Evolutionary conservation across 2,113 vertebrate species (phyloP).

Genomic region (Bufo bufo): DNA sequence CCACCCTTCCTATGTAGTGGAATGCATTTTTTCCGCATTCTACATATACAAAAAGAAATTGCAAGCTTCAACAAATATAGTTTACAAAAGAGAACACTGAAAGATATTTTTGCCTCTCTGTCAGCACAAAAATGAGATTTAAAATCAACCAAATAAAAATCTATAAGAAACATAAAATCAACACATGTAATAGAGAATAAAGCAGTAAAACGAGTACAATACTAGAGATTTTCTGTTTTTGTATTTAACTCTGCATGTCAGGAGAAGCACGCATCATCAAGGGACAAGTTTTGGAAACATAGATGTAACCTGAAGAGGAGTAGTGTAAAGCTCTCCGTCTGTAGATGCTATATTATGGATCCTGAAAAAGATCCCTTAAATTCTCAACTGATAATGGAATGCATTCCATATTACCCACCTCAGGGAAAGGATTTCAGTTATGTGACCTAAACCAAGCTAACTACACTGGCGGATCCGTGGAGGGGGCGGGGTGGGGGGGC

Average conservation of each 20-base stretch:
- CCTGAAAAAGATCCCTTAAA: neutral
- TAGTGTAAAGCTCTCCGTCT: slow-evolving; percentile 5
- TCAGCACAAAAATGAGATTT: neutral
- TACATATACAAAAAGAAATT: neutral
- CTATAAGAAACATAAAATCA: slow-evolving; percentile 13
- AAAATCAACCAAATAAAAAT: slow-evolving; percentile 6
- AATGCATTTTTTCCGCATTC: slow-evolving; percentile 1
- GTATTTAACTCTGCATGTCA: slow-evolving; percentile 5
- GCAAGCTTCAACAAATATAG: neutral
- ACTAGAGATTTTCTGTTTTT: neutral
- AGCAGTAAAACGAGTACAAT: neutral
- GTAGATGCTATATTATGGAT: neutral
- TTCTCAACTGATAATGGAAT: slow-evolving; percentile 33
- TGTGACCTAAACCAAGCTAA: neutral
- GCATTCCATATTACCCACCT: neutral
- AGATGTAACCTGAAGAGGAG: slow-evolving; percentile 1
- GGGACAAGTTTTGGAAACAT: slow-evolving; percentile 5
- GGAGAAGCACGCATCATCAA: neutral
- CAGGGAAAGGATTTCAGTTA: neutral
- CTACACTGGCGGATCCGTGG: neutral
- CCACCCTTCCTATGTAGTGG: neutral
- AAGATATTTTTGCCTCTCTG: neutral
- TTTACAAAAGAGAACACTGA: neutral
- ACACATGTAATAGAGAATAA: slow-evolving; percentile 2
- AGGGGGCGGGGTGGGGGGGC: no score